Evolutionary conservation across 2,888 invertebrate genomes (phyloP).

Genomic region (Eristalis arbustorum): DNA sequence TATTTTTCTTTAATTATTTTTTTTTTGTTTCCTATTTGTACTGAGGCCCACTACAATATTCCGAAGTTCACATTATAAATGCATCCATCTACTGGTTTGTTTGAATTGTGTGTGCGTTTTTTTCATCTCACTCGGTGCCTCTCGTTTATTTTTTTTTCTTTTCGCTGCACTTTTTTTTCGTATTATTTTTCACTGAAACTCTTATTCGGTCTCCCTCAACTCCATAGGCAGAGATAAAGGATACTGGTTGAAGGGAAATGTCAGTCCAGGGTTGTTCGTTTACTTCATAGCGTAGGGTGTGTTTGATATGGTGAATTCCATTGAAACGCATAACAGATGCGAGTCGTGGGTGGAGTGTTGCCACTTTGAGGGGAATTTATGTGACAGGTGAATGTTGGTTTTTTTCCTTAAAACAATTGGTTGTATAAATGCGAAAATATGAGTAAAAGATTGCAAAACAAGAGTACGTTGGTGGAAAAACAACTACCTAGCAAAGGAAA

Average conservation of each 20-base stretch:
- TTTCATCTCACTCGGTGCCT: neutral
- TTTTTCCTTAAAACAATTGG: too few relatives aligned
- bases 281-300: neutral
- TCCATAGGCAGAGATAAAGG: conserved; percentile 26
- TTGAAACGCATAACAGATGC: neutral
- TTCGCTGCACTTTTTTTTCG: neutral
- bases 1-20: neutral
- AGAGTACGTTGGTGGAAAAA: too few relatives aligned
- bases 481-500: too few relatives aligned
- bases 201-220: conserved; percentile 1
- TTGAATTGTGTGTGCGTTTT: conserved; percentile 32
- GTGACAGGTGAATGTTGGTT: neutral
- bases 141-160: conserved; percentile 19
- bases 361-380: neutral
- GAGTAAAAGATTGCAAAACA: too few relatives aligned
- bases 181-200: conserved; percentile 16
- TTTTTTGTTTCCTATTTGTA: too few relatives aligned
- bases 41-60: conserved; percentile 1
- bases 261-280: conserved; percentile 17
- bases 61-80: conserved; percentile 25
- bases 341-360: neutral
- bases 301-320: neutral
- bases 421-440: too few relatives aligned
- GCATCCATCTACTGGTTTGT: conserved; percentile 42
- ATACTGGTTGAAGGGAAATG: conserved; percentile 35